A percentile compares a stretch with the other conserved stretches of the same genome.
Conservation (phyloP, 2,113 vertebrate species). For the Gobiocypris rarus region DNA sequence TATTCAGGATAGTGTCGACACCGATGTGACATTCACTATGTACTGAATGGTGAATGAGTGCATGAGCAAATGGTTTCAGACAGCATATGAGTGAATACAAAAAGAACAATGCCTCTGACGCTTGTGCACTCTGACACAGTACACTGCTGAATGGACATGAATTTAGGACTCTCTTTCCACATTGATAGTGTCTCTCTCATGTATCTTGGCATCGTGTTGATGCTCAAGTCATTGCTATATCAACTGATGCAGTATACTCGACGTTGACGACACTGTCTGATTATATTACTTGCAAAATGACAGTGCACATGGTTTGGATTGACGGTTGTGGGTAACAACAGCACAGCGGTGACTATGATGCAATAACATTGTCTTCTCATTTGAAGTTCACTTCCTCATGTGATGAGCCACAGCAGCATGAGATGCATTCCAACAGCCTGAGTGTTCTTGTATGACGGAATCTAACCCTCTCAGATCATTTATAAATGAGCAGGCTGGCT, state of each 20-base stretch:
- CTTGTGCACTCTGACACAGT: background rate
- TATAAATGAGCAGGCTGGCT: constrained; percentile 75
- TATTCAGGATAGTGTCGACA: background rate
- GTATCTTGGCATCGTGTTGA: background rate
- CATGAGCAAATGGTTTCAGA: background rate
- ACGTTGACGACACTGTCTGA: background rate
- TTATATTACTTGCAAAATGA: background rate
- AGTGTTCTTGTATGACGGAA: constrained; percentile 68
- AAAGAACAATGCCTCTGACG: background rate
- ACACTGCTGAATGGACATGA: background rate
- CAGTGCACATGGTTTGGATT: constrained; percentile 7
- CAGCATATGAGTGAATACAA: background rate
- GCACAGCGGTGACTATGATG: constrained; percentile 30
- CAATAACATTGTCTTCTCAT: constrained; percentile 46
- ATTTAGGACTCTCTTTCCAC: background rate
- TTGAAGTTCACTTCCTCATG: constrained; percentile 68
- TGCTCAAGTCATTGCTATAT: background rate
- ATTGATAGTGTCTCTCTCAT: background rate
- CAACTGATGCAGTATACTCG: background rate
- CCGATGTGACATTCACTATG: background rate
- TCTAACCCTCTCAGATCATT: constrained; percentile 76
- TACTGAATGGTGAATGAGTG: background rate
- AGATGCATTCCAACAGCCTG: constrained; percentile 73
- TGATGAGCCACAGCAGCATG: constrained; percentile 67
- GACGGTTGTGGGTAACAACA: constrained; percentile 16